Conservation (phyloP, 2,888 invertebrate species). For the Agrotis puta region DNA sequence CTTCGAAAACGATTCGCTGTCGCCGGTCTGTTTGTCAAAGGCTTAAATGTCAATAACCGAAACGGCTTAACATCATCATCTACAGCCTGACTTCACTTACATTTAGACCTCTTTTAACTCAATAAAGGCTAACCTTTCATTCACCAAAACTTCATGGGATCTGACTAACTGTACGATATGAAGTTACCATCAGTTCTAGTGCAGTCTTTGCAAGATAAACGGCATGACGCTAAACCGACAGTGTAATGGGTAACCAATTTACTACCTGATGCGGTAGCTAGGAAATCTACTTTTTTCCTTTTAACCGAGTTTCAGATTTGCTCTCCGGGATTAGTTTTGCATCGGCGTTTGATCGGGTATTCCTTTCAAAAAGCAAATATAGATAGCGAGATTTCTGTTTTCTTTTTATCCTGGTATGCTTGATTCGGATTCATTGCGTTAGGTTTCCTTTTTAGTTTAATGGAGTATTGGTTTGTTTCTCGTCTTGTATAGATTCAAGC, state of each 20-base stretch:
- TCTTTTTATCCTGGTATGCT: constrained; percentile 39
- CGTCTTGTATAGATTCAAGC: not conserved
- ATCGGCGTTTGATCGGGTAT: constrained; percentile 89
- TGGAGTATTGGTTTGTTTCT: constrained; percentile 9
- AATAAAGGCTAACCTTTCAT: not conserved
- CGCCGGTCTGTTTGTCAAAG: no score
- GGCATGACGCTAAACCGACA: constrained; percentile 78
- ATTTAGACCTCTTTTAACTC: no score
- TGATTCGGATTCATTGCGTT: constrained; percentile 13
- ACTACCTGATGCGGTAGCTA: constrained; percentile 82
- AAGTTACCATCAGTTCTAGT: constrained; percentile 30
- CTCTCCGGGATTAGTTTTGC: constrained; percentile 89
- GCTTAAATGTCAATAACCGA: no score
- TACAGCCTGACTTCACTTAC: no score
- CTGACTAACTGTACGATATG: constrained; percentile 14
- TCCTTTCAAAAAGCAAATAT: constrained; percentile 86
- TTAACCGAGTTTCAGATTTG: constrained; percentile 86
- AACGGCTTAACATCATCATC: no score
- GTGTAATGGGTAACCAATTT: constrained; percentile 88
- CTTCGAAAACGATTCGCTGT: no score
- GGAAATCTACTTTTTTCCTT: constrained; percentile 77
- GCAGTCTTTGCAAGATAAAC: constrained; percentile 61
- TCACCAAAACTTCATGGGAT: not conserved
- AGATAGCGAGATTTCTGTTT: constrained; percentile 76
- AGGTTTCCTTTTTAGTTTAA: not conserved